phyloP scores from a whole-genome alignment of 1,140 invertebrate species.

The Aradophagus sp. region DNA sequence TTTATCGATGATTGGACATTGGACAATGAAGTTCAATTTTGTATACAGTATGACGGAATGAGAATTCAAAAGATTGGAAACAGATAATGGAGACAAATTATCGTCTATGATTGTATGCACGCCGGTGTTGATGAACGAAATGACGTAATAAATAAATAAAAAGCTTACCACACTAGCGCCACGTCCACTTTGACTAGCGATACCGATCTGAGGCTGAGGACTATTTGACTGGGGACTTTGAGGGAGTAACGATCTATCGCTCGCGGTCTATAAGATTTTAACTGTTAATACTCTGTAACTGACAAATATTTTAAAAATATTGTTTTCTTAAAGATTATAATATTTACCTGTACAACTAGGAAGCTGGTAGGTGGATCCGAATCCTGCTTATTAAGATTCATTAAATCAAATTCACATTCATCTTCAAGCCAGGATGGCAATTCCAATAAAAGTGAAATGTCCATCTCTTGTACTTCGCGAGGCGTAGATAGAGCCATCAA shows the following conservation, averaged over 20 bases:
- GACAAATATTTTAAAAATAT: no score
- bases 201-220: constrained; percentile 78
- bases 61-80: constrained; percentile 6
- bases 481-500: constrained; percentile 94
- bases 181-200: constrained; percentile 89
- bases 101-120: neutral
- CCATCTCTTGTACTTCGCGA: constrained; percentile 97
- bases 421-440: constrained; percentile 94
- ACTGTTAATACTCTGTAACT: no score
- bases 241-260: constrained; percentile 79
- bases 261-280: constrained; percentile 80
- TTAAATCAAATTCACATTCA: constrained; percentile 96
- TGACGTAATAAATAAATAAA: no score
- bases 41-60: constrained; percentile 16
- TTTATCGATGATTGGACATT: constrained; percentile 14
- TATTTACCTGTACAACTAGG: constrained; percentile 88
- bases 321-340: no score
- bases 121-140: neutral
- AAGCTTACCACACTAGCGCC: constrained; percentile 89
- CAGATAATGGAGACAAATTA: constrained; percentile 28
- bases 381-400: constrained; percentile 89
- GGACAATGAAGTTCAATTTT: constrained; percentile 30
- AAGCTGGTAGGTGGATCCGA: constrained; percentile 87
- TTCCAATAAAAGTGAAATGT: constrained; percentile 91
- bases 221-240: constrained; percentile 76